Conservation (phyloP, 2,888 invertebrate species). For the Sarcophaga carnaria region DNA sequence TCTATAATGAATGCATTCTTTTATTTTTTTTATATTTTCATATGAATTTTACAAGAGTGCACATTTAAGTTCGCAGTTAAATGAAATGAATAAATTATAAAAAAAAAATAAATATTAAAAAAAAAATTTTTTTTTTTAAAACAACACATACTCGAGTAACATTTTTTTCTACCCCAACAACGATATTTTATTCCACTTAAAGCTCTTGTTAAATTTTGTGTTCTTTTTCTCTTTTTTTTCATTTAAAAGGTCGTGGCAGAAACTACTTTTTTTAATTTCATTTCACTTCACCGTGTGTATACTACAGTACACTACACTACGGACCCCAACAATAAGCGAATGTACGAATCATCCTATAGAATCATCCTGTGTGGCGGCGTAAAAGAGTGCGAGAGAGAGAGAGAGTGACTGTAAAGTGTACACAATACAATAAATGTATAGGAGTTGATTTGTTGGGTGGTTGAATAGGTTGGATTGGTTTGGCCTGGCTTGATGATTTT, state of each 20-base stretch:
- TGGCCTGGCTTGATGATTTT: slow-evolving; percentile 7
- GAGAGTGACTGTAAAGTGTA: background rate
- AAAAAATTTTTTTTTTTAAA: background rate
- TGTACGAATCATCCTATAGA: background rate
- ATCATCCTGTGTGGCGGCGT: background rate
- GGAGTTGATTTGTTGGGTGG: background rate
- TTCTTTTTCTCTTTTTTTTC: background rate
- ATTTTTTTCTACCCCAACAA: background rate
- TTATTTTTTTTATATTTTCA: background rate
- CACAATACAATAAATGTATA: background rate
- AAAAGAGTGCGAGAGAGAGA: background rate
- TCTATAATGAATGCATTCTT: background rate
- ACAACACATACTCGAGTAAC: background rate
- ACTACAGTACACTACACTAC: background rate
- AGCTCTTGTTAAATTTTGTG: slow-evolving; percentile 45
- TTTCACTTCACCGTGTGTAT: background rate
- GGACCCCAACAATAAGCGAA: background rate
- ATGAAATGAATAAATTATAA: slow-evolving; percentile 39
- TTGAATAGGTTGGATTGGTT: background rate
- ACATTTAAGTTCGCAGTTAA: slow-evolving; percentile 4
- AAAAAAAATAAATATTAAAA: background rate
- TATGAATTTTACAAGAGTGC: background rate
- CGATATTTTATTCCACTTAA: slow-evolving; percentile 9
- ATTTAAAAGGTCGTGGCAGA: slow-evolving; percentile 53
- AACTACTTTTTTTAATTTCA: slow-evolving; percentile 25